Base-by-base conservation (phyloP, 2,113 vertebrate genomes). In the Marcusenius ussheri region DNA sequence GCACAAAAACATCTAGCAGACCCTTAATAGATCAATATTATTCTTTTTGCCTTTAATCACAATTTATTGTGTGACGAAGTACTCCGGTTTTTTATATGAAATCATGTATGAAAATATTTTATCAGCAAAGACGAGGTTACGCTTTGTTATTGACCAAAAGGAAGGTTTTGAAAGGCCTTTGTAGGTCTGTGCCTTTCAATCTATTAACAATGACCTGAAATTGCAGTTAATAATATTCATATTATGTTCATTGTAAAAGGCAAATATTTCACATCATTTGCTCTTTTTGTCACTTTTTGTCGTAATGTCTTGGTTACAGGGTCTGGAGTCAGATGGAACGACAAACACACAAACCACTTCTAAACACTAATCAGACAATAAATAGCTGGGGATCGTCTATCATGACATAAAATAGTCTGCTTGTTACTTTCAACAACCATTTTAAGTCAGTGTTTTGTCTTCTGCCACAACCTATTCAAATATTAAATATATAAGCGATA, bases 361-460 rank as follows among this genome's bases (percentile, higher is more conserved):
- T 74, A 49, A 80, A 84, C 19, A 42, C 39, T 89, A 47, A 89
- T 83, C 49, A 83, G 51, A 58, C 51, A 56, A 53, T 31, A 89
- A 83, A 83, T 15, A 46, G 5, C 50, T 39, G 2, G 6, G 51
- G 39, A 50, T 17, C 58, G 39, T 45, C 31, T 83, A 84, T 89
- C 51, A 49, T 49, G 35, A 51, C 42, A 56, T 53, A 85, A 46
- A 58, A 21, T 24, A 47, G 24, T 58, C 49, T 35, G 13, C 11
- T 19, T 50, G 31, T 24, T 31, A 27, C 42, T 74, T 74, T 74
- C 42, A 70, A 42, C 74, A 10, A 88, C 45, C 42, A 45, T 21
- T 70, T 70, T 46, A 88, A 74, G 53, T 15, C 62, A 49, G 17
- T 11, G 47, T 85, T 53, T 39, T 39, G 70, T 21, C 31, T n/a